Percentiles rank a stretch among this genome's conserved stretches.
Conservation (phyloP, 2,113 vertebrate species). For the Tragelaphus strepsiceros region DNA sequence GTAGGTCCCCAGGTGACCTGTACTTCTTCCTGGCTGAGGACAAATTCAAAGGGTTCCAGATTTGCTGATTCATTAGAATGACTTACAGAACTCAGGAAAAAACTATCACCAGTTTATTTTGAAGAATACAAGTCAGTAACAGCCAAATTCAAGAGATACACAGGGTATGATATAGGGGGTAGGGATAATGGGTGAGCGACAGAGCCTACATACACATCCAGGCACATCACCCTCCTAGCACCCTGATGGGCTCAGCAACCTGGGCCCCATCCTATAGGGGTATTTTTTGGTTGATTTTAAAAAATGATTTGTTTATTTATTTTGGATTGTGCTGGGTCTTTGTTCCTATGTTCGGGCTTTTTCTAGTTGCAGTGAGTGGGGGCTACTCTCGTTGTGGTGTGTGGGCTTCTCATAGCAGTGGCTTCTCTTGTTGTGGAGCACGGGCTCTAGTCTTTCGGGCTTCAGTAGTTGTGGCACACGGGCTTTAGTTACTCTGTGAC, state of each 20-base stretch:
- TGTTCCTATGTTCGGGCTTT: background rate
- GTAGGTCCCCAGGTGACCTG: background rate
- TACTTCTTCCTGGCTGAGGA: background rate
- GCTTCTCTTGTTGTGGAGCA: background rate
- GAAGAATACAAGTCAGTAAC: background rate
- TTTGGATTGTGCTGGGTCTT: background rate
- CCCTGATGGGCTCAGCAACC: background rate
- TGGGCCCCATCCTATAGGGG: rapidly evolving
- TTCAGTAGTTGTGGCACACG: background rate
- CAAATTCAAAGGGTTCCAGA: background rate
- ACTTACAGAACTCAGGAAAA: background rate
- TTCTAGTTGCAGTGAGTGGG: background rate
- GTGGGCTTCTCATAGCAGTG: background rate
- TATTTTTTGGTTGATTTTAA: background rate
- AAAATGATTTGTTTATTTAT: background rate
- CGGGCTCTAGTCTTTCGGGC: rapidly evolving
- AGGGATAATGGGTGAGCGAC: background rate
- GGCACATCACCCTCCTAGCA: background rate
- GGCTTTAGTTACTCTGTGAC: background rate
- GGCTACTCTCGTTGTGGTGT: background rate
- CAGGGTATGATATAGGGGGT: background rate
- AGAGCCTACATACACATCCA: background rate
- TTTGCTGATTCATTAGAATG: background rate
- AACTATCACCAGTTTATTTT: background rate
- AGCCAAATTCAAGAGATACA: background rate